Evolutionary conservation across 2,113 vertebrate species (phyloP).

Genomic region (Notothenia rossii): DNA sequence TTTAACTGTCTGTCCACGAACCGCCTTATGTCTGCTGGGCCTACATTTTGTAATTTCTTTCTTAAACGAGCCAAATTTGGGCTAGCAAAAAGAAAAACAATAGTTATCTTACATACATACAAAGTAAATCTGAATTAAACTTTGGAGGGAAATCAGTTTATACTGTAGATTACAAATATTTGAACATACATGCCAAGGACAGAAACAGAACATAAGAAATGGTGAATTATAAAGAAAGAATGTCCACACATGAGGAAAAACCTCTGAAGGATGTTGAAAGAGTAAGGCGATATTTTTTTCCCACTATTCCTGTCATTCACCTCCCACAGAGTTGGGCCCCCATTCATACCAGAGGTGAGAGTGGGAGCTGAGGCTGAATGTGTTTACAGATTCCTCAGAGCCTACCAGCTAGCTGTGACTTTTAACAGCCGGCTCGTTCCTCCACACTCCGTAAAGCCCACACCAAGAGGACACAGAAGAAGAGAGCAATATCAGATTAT

Average conservation of each 20-base stretch:
- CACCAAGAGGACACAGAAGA: conserved; percentile 14
- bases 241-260: conserved; percentile 29
- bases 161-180: neutral
- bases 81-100: neutral
- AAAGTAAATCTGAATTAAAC: too few species aligned
- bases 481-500: conserved; percentile 7
- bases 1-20: neutral
- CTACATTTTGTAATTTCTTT: conserved; percentile 14
- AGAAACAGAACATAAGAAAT: conserved; percentile 3
- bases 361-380: conserved; percentile 60
- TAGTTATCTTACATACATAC: neutral
- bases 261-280: conserved; percentile 32
- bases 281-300: conserved; percentile 62
- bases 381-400: conserved; percentile 74
- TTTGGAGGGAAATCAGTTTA: neutral
- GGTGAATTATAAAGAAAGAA: conserved; percentile 13
- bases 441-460: conserved; percentile 4
- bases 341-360: conserved; percentile 26
- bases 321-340: conserved; percentile 53
- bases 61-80: neutral
- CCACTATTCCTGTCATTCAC: conserved; percentile 57
- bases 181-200: neutral
- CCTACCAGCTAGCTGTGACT: conserved; percentile 75
- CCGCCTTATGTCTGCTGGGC: neutral
- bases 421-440: conserved; percentile 52